Percentiles rank a stretch among this genome's conserved stretches.
Conservation (phyloP, 2,797 vertebrate genomes). For the Spinibarbus caldwelli region DNA sequence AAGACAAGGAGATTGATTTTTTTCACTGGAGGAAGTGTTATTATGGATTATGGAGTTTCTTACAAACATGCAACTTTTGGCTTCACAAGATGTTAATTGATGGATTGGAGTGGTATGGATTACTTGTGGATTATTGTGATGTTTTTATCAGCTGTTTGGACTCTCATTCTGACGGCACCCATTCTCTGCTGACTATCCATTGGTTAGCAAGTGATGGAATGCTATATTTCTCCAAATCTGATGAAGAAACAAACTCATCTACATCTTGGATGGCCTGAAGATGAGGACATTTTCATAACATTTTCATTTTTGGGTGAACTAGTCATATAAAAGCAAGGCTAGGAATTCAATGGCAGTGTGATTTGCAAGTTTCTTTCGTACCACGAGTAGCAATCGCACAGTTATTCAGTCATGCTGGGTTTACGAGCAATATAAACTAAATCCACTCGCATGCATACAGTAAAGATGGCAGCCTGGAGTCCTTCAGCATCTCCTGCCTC, state of each 20-base stretch:
- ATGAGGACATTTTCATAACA: background rate
- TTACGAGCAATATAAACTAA: constrained; percentile 4
- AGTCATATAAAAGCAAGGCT: background rate
- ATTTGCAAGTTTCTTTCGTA: background rate
- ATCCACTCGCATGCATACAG: background rate
- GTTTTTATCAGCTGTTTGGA: background rate
- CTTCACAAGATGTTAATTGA: background rate
- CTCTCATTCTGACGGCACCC: background rate
- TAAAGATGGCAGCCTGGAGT: background rate
- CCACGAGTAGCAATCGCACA: background rate
- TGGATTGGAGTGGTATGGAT: background rate
- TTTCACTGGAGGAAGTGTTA: background rate
- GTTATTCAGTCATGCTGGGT: background rate
- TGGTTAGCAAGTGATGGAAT: background rate
- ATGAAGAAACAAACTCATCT: background rate
- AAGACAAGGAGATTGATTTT: background rate
- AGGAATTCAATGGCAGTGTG: background rate
- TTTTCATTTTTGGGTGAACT: background rate
- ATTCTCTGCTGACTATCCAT: background rate
- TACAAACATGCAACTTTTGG: background rate
- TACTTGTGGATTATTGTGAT: background rate
- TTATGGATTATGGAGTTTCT: background rate
- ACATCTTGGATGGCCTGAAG: background rate
- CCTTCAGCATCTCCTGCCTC: background rate
- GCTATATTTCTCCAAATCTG: background rate